Evolutionary conservation across 1,140 invertebrate genomes (phyloP), one percentile per base, ranked within the genome.

Genomic region (Epicauta chinensis): DNA sequence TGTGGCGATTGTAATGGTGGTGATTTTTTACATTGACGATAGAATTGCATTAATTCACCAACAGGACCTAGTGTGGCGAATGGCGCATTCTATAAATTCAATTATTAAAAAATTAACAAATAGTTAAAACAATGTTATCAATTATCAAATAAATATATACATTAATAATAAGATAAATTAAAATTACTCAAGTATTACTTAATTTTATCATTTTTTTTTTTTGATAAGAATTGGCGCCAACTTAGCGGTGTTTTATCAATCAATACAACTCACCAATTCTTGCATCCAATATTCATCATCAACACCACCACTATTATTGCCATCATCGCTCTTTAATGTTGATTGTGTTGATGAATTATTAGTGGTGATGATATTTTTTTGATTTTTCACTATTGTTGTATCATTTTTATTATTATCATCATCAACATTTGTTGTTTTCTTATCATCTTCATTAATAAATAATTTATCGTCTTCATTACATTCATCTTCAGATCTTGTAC

Each of bases 21-120:
- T 4, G 87, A 87, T 61, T 77, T 78, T 69, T 88, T 84, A 70
- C 86, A 90, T 61, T 89, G 85, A 3, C 81, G 73, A 70, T 87
- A 89, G 71, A 91, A 90, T 46, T 80, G 76, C 31, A 84, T 83
- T 46, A 91, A 73, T 67, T 90, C 87, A 47, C 76, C 75, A 47
- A 74, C 71, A n/a, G 74, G 73, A 54, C 74, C 78, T 13, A 71
- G 72, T 16, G 69, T 73, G 16, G 78, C 78, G 54, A 81, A 82
- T 6, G 78, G 79, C 34, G 77, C 76, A 74, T 77, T 79, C 78
- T 80, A 65, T n/a, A 73, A 74, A 51, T 49, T 44, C 56, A 55
- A 42, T n/a, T n/a, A 39, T 39, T 39, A 39, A 5, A 13, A 4
- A 32, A 32, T 32, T 32, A 46, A 45, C 17, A 13, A 41, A 23